phyloP scores from a whole-genome alignment of 2,797 vertebrate genomes.

The Hylomyscus alleni region DNA sequence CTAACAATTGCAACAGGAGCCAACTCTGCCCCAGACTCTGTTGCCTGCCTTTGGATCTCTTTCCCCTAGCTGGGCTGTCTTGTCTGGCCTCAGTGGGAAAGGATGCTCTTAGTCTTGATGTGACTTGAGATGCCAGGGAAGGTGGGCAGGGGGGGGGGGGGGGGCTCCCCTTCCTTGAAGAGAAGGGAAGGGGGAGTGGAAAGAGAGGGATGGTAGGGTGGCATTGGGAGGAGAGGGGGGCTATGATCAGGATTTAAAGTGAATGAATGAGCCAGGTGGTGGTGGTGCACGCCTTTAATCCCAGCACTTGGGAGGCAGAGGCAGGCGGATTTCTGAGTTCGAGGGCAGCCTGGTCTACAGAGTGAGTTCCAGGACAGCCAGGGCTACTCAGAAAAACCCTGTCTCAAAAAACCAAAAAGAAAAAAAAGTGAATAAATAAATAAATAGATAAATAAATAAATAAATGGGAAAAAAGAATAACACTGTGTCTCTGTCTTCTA shows the following conservation, averaged over 20 bases:
- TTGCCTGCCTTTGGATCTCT: neutral
- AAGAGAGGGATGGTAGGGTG: neutral
- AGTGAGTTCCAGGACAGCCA: no score
- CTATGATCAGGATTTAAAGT: neutral
- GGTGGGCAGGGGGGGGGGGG: neutral
- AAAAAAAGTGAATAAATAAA: neutral
- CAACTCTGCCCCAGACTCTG: neutral
- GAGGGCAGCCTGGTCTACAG: no score
- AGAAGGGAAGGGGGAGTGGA: neutral
- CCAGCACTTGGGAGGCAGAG: no score
- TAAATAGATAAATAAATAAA: neutral
- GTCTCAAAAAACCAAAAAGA: no score
- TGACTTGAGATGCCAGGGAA: neutral
- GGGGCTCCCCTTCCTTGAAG: neutral
- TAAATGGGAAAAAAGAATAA: neutral
- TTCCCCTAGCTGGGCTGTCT: neutral
- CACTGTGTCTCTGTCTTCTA: slow-evolving; percentile 1
- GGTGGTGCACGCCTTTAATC: no score
- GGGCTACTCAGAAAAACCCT: no score
- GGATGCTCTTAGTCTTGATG: neutral
- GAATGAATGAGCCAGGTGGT: no score
- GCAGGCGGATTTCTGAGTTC: no score
- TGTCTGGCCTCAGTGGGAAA: neutral
- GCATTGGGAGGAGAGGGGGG: neutral
- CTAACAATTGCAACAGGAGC: neutral